phyloP scores from a whole-genome alignment of 2,113 vertebrate species.

The Willisornis vidua region DNA sequence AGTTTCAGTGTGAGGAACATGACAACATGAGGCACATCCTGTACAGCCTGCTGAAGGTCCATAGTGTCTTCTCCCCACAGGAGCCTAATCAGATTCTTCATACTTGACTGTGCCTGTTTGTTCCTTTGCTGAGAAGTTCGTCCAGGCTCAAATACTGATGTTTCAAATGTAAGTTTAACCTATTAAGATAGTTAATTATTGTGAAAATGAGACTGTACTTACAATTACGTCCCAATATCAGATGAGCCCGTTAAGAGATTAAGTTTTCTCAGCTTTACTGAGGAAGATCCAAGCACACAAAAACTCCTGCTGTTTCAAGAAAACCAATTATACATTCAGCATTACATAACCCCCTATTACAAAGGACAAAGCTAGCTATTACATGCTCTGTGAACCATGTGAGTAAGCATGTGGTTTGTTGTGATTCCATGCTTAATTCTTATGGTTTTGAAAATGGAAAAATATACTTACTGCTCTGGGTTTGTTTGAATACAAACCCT shows the following conservation, averaged over 20 bases:
- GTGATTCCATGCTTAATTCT: constrained; percentile 32
- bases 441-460: constrained; percentile 23
- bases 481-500: not conserved
- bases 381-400: constrained; percentile 4
- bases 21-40: constrained; percentile 82
- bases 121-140: constrained; percentile 41
- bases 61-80: constrained; percentile 84
- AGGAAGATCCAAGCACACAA: not conserved
- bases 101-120: constrained; percentile 63
- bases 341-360: not conserved
- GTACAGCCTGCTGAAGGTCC: constrained; percentile 76
- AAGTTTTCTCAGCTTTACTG: not conserved
- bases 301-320: constrained; percentile 22
- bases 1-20: constrained; percentile 91
- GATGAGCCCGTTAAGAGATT: not conserved
- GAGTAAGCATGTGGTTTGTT: constrained; percentile 52
- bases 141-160: constrained; percentile 63
- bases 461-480: constrained; percentile 4
- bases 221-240: not conserved
- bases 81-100: constrained; percentile 84
- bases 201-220: not conserved
- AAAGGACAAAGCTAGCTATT: constrained; percentile 43
- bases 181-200: constrained; percentile 56
- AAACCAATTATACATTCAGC: not conserved
- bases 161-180: constrained; percentile 94